Base-by-base conservation (phyloP, 53 echinoderm and acorn worm genomes). In the Apostichopus leukothele region DNA sequence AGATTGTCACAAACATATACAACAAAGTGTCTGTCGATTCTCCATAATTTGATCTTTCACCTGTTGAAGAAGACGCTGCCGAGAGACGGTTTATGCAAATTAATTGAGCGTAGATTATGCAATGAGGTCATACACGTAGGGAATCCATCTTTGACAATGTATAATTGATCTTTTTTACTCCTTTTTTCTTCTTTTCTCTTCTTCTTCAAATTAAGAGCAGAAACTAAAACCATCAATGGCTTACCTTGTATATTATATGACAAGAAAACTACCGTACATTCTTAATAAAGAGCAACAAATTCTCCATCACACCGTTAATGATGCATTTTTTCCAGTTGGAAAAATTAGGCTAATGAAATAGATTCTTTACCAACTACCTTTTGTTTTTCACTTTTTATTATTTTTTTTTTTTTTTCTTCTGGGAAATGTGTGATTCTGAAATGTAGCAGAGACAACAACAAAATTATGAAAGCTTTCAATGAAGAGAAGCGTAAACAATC, bases 261-360 rank as follows among this genome's bases (percentile, higher is more conserved):
- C 57, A 7, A 57, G 8, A 57, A 68, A 12, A 68, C 5, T 14
- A 12, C 11, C 68, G 19, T 4, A 68, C 16, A 68, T 13, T 3
- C 11, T 16, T 68, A 39, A 39, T 14, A 16, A 68, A n/a, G 19
- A 68, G 68, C 68, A n/a, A 68, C 68, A 68, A 68, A 68, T 19
- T 68, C 68, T 68, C 14, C 68, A 68, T 0, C 68, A 18, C 68
- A 68, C 68, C 68, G 0, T 14, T 0, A 80, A 55, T 80, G 80
- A 80, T 59, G 80, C 14, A 22, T 23, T 80, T 16, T 80, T 80
- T 39, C 80, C 59, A 51, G 80, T 80, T 80, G 53, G 39, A 57
- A 80, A 80, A 80, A 80, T 57, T 80, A 23, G 80, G 80, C 59
- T 80, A 80, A 80, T 80, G 80, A 57, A 80, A 80, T 80, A 23